Percentiles rank a stretch among this genome's conserved stretches.
Conservation (phyloP, 2,797 vertebrate species). For the Emys orbicularis region DNA sequence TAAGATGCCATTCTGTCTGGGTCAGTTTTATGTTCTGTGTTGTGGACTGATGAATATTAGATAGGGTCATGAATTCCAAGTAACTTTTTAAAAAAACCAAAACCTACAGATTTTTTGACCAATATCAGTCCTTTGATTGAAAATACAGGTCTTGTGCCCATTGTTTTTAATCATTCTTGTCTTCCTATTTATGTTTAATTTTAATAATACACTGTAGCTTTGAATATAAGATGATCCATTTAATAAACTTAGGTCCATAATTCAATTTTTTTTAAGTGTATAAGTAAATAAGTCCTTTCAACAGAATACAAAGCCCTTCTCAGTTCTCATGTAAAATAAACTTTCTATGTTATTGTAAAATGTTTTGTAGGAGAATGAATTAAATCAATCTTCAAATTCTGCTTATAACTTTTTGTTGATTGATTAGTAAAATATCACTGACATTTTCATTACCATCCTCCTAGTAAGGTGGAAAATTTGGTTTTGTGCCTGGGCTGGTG, state of each 20-base stretch:
- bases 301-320: conserved; percentile 25
- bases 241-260: conserved; percentile 65
- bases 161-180: conserved; percentile 73
- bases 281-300: conserved; percentile 66
- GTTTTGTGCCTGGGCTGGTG: background rate
- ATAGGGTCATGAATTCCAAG: conserved; percentile 63
- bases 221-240: conserved; percentile 67
- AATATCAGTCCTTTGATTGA: conserved; percentile 62
- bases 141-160: conserved; percentile 7
- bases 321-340: conserved; percentile 26
- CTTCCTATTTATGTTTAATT: conserved; percentile 72
- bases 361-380: conserved; percentile 49
- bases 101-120: conserved; percentile 66
- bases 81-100: conserved; percentile 51
- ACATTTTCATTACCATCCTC: too few species aligned
- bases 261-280: conserved; percentile 50
- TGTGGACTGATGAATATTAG: conserved; percentile 41
- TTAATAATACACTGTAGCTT: conserved; percentile 74
- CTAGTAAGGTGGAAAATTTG: conserved; percentile 8
- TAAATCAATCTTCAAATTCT: conserved; percentile 27
- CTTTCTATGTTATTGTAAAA: conserved; percentile 22
- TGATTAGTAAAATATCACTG: background rate
- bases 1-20: background rate
- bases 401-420: conserved; percentile 33
- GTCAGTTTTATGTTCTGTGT: background rate